Conservation (phyloP, 2,888 invertebrate genomes). For the Aporophyla nigra region DNA sequence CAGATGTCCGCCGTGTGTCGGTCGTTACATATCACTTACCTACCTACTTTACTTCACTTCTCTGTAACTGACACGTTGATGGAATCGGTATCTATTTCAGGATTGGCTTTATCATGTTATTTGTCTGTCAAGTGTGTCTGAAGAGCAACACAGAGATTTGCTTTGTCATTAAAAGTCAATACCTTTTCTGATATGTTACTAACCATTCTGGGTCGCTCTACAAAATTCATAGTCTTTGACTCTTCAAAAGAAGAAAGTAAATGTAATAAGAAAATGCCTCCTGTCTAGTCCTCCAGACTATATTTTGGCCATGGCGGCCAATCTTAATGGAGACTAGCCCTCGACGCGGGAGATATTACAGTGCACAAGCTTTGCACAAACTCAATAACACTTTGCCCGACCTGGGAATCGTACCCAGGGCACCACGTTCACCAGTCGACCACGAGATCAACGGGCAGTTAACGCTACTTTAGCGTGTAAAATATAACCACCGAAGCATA, state of each 20-base stretch:
- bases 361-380: too few species aligned
- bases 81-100: conserved; percentile 10
- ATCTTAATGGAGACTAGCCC: too few species aligned
- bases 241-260: too few species aligned
- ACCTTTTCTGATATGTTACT: background rate
- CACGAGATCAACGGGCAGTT: background rate
- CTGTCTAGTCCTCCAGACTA: too few species aligned
- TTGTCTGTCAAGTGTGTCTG: background rate
- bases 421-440: too few species aligned
- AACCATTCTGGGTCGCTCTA: background rate
- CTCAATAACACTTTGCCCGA: too few species aligned
- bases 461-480: background rate
- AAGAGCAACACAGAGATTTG: background rate
- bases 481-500: background rate
- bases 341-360: too few species aligned
- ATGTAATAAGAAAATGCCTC: too few species aligned
- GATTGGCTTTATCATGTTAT: conserved; percentile 16
- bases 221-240: background rate
- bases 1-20: conserved; percentile 30
- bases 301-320: too few species aligned
- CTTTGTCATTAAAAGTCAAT: conserved; percentile 1
- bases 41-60: background rate
- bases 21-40: conserved; percentile 11
- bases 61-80: conserved; percentile 25
- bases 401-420: too few species aligned